A percentile compares a stretch with the other conserved stretches of the same genome.
Evolutionary conservation across 2,888 invertebrate genomes (phyloP).

Genomic region (Yponomeuta cagnagella): DNA sequence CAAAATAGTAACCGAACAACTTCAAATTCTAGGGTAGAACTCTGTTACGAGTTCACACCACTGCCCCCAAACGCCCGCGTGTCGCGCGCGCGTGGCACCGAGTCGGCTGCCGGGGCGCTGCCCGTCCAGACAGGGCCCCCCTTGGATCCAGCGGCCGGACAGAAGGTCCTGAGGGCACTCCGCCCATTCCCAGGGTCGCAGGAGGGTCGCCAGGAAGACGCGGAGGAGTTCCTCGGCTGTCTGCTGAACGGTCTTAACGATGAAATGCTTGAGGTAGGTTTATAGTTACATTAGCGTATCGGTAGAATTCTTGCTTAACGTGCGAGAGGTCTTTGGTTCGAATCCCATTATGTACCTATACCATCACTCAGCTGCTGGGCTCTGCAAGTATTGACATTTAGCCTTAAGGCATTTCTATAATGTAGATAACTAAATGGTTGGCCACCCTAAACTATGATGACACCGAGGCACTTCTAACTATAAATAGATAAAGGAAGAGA

Average conservation of each 20-base stretch:
- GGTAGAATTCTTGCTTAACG: neutral
- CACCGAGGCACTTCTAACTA: too few species aligned
- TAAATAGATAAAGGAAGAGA: too few species aligned
- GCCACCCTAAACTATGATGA: too few species aligned
- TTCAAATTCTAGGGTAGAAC: slow-evolving; percentile 78
- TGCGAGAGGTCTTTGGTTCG: too few species aligned
- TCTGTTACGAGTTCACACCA: slow-evolving; percentile 86
- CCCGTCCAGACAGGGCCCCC: slow-evolving; percentile 83
- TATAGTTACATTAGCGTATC: neutral
- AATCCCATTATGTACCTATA: too few species aligned
- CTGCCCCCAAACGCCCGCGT: slow-evolving; percentile 71
- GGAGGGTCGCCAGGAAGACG: slow-evolving; percentile 96
- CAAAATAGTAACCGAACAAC: neutral
- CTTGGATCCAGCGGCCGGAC: slow-evolving; percentile 92
- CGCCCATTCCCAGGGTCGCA: slow-evolving; percentile 78
- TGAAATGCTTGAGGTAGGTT: slow-evolving; percentile 92
- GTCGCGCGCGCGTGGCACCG: slow-evolving; percentile 44
- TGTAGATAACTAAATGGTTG: too few species aligned
- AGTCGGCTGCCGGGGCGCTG: slow-evolving; percentile 39
- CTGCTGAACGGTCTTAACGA: slow-evolving; percentile 96
- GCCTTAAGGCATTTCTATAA: too few species aligned
- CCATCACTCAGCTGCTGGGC: too few species aligned
- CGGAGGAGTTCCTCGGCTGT: slow-evolving; percentile 96
- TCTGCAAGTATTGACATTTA: too few species aligned
- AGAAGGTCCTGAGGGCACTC: slow-evolving; percentile 87